Conservation (phyloP, 2,797 vertebrate species). For the Pitangus sulphuratus region DNA sequence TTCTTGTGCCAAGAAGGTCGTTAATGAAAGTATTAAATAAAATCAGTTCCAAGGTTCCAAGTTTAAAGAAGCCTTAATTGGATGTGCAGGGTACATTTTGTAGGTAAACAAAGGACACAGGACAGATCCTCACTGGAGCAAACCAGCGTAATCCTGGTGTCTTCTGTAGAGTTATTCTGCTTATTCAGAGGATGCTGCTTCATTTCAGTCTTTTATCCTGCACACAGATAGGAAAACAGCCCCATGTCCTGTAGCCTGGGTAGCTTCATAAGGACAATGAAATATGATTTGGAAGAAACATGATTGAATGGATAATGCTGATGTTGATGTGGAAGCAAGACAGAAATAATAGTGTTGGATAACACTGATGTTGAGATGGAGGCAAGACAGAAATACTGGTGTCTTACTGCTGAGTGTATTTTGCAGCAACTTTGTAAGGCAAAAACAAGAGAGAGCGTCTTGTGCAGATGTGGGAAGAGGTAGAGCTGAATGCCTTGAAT, state of each 20-base stretch:
- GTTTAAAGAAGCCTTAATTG: constrained; percentile 29
- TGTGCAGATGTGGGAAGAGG: neutral
- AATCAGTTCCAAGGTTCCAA: constrained; percentile 12
- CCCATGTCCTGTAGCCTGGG: neutral
- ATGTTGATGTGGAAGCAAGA: neutral
- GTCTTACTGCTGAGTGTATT: neutral
- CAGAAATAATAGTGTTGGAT: neutral
- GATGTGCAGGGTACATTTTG: constrained; percentile 27
- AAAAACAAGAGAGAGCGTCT: neutral
- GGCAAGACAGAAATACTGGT: neutral
- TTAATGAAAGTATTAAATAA: constrained; percentile 52
- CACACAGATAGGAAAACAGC: neutral
- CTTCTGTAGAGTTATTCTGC: neutral
- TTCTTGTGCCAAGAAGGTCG: constrained; percentile 2
- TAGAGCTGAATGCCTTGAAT: neutral
- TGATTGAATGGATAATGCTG: neutral
- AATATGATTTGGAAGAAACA: neutral
- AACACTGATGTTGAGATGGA: neutral
- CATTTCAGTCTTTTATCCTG: neutral
- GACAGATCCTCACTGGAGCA: neutral
- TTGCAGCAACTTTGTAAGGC: neutral
- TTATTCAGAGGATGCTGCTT: neutral
- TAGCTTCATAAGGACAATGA: neutral
- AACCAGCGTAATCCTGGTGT: neutral
- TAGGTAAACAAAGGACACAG: constrained; percentile 18